Percentiles rank a stretch among this genome's conserved stretches.
phyloP scores from a whole-genome alignment of 2,888 invertebrate species.

The Chymomyza procnemis region DNA sequence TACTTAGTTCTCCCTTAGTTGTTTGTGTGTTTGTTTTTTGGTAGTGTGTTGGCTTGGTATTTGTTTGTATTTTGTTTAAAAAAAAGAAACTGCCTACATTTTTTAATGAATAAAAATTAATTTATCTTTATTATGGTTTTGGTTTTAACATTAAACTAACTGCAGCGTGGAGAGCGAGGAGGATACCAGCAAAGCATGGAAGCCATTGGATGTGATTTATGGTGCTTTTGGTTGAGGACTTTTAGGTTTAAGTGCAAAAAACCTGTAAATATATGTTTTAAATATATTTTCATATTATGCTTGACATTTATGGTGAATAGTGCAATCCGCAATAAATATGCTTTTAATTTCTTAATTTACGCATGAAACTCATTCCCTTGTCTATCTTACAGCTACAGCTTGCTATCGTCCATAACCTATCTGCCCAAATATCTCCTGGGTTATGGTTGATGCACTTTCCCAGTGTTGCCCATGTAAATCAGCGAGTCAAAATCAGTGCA shows the following conservation, averaged over 20 bases:
- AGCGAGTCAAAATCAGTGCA: slow-evolving; percentile 56
- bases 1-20: background rate
- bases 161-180: slow-evolving; percentile 7
- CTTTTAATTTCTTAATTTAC: background rate
- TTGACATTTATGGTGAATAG: background rate
- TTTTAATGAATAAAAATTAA: background rate
- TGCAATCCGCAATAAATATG: slow-evolving; percentile 39
- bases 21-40: slow-evolving; percentile 9
- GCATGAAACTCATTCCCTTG: background rate
- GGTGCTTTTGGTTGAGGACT: slow-evolving; percentile 18
- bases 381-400: slow-evolving; percentile 85
- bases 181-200: slow-evolving; percentile 36
- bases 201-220: slow-evolving; percentile 46
- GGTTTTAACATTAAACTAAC: background rate
- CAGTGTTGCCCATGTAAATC: background rate
- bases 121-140: background rate
- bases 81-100: background rate
- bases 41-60: slow-evolving; percentile 8
- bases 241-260: background rate
- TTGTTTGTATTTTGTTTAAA: background rate
- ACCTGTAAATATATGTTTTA: background rate
- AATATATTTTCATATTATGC: background rate
- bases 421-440: slow-evolving; percentile 93
- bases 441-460: slow-evolving; percentile 82
- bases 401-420: slow-evolving; percentile 91